Evolutionary conservation across 2,797 vertebrate genomes (phyloP).

Genomic region (Gadopsis marmoratus): DNA sequence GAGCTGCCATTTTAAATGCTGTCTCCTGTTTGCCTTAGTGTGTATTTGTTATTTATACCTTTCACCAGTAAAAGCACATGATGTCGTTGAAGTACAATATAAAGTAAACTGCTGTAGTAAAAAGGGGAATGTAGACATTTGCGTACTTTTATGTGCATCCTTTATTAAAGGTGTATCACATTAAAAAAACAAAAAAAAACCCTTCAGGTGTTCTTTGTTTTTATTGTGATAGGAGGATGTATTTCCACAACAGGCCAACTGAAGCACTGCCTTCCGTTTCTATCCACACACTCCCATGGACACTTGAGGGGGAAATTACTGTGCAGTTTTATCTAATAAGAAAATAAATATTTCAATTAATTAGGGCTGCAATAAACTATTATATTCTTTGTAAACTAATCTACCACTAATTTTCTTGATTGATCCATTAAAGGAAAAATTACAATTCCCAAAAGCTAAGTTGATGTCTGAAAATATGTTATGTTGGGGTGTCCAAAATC

Average conservation of each 20-base stretch:
- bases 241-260: background rate
- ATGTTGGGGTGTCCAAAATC: background rate
- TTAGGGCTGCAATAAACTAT: background rate
- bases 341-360: background rate
- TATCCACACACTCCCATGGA: background rate
- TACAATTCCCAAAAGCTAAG: background rate
- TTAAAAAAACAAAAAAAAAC: constrained; percentile 63
- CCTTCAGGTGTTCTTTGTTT: background rate
- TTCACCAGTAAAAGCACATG: constrained; percentile 75
- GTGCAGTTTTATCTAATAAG: background rate
- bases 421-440: background rate
- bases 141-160: constrained; percentile 65
- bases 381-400: background rate
- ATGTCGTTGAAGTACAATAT: constrained; percentile 74
- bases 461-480: too few relatives aligned
- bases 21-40: constrained; percentile 66
- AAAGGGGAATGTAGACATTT: constrained; percentile 73
- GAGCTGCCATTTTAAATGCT: constrained; percentile 29
- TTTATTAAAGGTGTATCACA: constrained; percentile 74
- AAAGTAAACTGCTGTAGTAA: constrained; percentile 49
- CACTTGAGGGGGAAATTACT: background rate
- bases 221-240: background rate
- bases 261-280: constrained; percentile 1
- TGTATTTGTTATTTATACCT: constrained; percentile 55
- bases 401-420: background rate